Percentiles rank a stretch among this genome's conserved stretches.
Conservation (phyloP, 2,888 invertebrate genomes). For the Drosophila phalerata region DNA sequence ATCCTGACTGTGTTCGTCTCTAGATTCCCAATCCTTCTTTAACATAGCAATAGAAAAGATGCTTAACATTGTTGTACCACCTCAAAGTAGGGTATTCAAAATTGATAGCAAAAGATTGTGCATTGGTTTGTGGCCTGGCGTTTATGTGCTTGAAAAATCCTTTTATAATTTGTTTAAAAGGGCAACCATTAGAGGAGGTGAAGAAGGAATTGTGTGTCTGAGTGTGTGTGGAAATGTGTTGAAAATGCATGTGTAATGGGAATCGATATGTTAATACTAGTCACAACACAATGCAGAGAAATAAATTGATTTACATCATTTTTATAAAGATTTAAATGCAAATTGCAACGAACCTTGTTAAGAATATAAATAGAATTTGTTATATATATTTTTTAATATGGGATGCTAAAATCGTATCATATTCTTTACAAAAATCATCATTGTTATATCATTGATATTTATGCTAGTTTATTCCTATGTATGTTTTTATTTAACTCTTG, state of each 20-base stretch:
- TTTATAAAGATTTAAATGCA: conserved; percentile 24
- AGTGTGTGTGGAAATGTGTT: conserved; percentile 9
- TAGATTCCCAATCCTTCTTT: too few species aligned
- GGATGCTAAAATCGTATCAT: not conserved
- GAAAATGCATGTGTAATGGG: conserved; percentile 40
- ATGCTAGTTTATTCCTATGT: not conserved
- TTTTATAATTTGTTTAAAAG: conserved; percentile 56
- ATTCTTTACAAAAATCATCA: not conserved
- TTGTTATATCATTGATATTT: not conserved
- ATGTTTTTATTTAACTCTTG: not conserved
- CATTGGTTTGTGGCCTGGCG: conserved; percentile 54
- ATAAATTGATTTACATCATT: conserved; percentile 37
- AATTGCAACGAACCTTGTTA: conserved; percentile 7
- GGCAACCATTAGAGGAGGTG: conserved; percentile 24
- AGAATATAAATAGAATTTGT: not conserved
- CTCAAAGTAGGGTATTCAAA: conserved; percentile 18
- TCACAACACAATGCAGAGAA: conserved; percentile 18
- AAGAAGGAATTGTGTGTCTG: conserved; percentile 21
- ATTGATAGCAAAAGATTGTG: conserved; percentile 43
- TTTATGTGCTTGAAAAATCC: conserved; percentile 51
- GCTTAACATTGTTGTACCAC: not conserved
- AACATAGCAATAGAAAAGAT: too few species aligned
- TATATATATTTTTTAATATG: not conserved
- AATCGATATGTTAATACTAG: conserved; percentile 56
- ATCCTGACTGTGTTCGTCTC: too few species aligned